phyloP scores from a whole-genome alignment of 1,140 invertebrate species.

The Ephestia elutella region DNA sequence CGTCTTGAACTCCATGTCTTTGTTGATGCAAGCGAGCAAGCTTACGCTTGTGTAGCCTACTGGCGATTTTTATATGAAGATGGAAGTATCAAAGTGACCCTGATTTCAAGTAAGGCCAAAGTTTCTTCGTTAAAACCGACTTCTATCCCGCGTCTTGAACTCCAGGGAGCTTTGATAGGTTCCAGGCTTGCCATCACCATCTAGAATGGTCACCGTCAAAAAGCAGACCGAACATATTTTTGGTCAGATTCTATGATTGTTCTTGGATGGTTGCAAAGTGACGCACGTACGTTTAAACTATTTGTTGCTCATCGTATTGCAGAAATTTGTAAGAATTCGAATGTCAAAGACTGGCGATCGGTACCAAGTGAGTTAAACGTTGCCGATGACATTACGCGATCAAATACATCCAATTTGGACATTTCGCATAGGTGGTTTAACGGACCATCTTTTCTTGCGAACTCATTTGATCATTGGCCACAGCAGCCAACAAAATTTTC shows the following conservation, averaged over 20 bases:
- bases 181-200: constrained; percentile 8
- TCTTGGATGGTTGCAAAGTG: constrained; percentile 8
- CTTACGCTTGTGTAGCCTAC: constrained; percentile 26
- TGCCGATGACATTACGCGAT: constrained; percentile 4
- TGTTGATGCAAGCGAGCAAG: constrained; percentile 27
- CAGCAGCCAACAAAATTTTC: not conserved
- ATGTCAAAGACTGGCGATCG: not conserved
- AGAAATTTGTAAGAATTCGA: constrained; percentile 2
- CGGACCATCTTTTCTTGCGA: constrained; percentile 1
- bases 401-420: not conserved
- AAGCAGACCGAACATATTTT: constrained; percentile 1
- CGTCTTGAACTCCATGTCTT: constrained; percentile 32
- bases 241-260: constrained; percentile 9
- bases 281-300: constrained; percentile 2
- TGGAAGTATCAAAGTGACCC: constrained; percentile 1
- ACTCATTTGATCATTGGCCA: not conserved
- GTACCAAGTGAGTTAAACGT: constrained; percentile 2
- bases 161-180: constrained; percentile 14
- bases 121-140: constrained; percentile 13
- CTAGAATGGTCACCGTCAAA: constrained; percentile 11
- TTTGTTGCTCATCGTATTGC: constrained; percentile 8
- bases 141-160: constrained; percentile 14
- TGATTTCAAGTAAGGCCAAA: constrained; percentile 12
- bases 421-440: constrained; percentile 7
- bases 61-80: constrained; percentile 13